Base-by-base conservation (phyloP, 2,888 invertebrate species). In the Merodon equestris region DNA sequence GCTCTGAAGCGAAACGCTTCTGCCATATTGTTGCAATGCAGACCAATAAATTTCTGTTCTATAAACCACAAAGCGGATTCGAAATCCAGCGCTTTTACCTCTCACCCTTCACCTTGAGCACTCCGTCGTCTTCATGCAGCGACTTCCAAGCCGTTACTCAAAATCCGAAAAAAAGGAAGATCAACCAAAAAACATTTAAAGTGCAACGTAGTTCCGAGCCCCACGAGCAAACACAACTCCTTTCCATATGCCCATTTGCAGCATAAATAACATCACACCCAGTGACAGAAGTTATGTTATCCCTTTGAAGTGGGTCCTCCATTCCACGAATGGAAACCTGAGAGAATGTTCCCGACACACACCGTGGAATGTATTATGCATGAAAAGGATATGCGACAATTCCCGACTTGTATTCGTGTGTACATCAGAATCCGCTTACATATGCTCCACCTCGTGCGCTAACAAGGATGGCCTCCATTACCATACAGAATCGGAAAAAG, bases 321-420 rank as follows among this genome's bases (percentile, higher is more conserved):
- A 48, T 10, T 7, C 67, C 77, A 73, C 51, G 67, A 51, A 38
- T 60, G 63, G 38, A 60, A 34, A 51, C 40, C 56, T 56, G 45
- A 61, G 61, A 61, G 66, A 76, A 60, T 40, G 47, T 51, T 61
- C 42, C 17, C 17, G 47, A 38, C 67, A 72, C 36, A 57, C 51
- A 53, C 38, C 47, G 47, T 10, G 53, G 53, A 73, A 67, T 68
- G 73, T 73, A 77, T 79, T 73, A 73, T 79, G 79, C 68, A 73
- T 79, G 79, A 73, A 73, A 68, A 68, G 73, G 72, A 79, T 73
- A 79, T 64, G 79, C 73, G 68, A 79, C 79, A 73, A 73, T 79
- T 47, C 18, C 38, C 50, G 27, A 17, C 45, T 12, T 64, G 15
- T 54, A 61, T 44, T 4, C 61, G 40, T 61, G 17, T 9, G 36